Conservation (phyloP, 2,888 invertebrate genomes). For the Melieria omissa region DNA sequence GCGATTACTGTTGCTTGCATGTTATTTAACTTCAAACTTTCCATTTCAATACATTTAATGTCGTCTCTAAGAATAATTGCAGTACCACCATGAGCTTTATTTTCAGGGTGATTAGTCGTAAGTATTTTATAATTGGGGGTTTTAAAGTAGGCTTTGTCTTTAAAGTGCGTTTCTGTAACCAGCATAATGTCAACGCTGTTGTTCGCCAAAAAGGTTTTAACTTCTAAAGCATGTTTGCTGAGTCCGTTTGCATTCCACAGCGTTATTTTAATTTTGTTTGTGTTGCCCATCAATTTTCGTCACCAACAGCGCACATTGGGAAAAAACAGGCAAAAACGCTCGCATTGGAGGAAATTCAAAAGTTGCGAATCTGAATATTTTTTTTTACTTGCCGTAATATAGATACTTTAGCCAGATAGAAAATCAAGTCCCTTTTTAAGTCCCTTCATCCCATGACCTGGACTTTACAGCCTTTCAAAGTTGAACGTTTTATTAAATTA, state of each 20-base stretch:
- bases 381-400: too few species aligned
- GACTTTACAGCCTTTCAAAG: too few species aligned
- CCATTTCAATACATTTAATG: not conserved
- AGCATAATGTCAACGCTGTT: slow-evolving; percentile 9
- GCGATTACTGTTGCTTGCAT: too few species aligned
- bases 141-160: not conserved
- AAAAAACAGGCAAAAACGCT: too few species aligned
- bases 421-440: too few species aligned
- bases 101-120: not conserved
- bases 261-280: not conserved
- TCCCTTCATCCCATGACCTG: too few species aligned
- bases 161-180: slow-evolving; percentile 13
- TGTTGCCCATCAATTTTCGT: not conserved
- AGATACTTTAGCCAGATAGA: too few species aligned
- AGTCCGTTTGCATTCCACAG: slow-evolving; percentile 20
- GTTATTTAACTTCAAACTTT: too few species aligned
- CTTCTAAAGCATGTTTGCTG: not conserved
- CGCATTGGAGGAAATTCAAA: too few species aligned
- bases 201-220: slow-evolving; percentile 5
- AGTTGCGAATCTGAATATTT: too few species aligned
- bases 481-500: too few species aligned
- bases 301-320: too few species aligned
- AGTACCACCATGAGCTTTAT: not conserved
- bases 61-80: not conserved
- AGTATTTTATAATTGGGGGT: not conserved